Percentiles rank a stretch among this genome's conserved stretches.
Conservation (phyloP, 2,888 invertebrate species). For the Lacanobia oleracea region DNA sequence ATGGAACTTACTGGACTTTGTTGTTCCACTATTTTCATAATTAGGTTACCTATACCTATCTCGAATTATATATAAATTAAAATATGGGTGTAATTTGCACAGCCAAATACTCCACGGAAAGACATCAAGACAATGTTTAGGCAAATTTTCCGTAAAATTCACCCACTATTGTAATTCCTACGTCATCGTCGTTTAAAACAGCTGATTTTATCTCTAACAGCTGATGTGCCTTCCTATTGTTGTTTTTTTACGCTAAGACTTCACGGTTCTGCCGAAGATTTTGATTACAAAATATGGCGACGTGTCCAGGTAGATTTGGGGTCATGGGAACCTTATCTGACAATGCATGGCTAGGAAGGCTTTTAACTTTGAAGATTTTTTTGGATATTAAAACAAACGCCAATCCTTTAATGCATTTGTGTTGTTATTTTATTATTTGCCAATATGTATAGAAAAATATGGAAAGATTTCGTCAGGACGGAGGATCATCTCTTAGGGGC, state of each 20-base stretch:
- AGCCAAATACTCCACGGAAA: neutral
- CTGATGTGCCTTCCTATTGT: slow-evolving; percentile 59
- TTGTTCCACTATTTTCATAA: too few relatives aligned
- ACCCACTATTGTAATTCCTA: slow-evolving; percentile 12
- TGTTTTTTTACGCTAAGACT: slow-evolving; percentile 41
- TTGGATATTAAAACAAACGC: neutral
- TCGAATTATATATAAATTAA: too few relatives aligned
- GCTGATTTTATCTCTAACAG: slow-evolving; percentile 58
- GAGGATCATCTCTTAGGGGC: too few relatives aligned
- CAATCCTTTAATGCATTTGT: neutral
- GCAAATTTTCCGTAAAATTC: slow-evolving; percentile 17
- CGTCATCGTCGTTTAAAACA: slow-evolving; percentile 31
- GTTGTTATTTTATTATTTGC: neutral
- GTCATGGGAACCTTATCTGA: slow-evolving; percentile 47
- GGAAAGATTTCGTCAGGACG: too few relatives aligned
- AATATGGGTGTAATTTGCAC: too few relatives aligned
- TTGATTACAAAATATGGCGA: slow-evolving; percentile 39
- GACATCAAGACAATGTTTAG: neutral
- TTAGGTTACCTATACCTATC: too few relatives aligned
- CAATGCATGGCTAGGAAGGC: slow-evolving; percentile 12
- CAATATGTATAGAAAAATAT: too few relatives aligned
- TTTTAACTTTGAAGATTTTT: neutral
- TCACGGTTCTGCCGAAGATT: slow-evolving; percentile 37
- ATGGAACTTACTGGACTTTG: too few relatives aligned
- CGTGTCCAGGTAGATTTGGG: slow-evolving; percentile 51